Conservation (phyloP, 2,888 invertebrate species). For the Elegia similella region DNA sequence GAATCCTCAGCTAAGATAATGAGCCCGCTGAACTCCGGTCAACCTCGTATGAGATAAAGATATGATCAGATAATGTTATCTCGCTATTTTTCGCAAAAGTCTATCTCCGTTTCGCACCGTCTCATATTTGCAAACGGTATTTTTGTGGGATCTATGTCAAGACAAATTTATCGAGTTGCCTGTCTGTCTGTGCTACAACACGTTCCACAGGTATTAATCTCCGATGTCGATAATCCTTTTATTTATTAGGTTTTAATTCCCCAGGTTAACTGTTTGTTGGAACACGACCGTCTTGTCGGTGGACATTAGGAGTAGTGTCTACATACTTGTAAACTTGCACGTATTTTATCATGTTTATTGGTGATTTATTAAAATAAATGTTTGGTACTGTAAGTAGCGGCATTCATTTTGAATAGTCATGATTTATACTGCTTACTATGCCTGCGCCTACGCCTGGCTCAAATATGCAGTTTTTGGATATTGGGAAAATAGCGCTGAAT, state of each 20-base stretch:
- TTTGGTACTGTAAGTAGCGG: background rate
- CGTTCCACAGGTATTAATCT: background rate
- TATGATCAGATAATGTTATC: too few species aligned
- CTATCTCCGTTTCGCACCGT: background rate
- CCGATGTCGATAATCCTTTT: background rate
- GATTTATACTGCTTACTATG: too few species aligned
- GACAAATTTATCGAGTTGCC: background rate
- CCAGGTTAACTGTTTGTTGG: background rate
- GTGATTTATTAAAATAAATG: background rate
- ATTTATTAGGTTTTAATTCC: conserved; percentile 8
- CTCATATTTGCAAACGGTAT: background rate
- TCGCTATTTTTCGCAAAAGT: background rate
- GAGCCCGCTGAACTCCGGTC: too few species aligned
- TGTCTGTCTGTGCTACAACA: background rate
- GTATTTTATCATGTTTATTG: background rate
- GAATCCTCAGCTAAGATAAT: too few species aligned
- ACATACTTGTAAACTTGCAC: background rate
- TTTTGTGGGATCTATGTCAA: conserved; percentile 4
- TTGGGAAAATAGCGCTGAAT: too few species aligned
- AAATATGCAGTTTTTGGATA: too few species aligned
- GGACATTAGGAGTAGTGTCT: background rate
- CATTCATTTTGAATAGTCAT: too few species aligned
- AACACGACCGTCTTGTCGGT: background rate
- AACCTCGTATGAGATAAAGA: too few species aligned
- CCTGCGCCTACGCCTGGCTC: too few species aligned